Base-by-base conservation (phyloP, 2,888 invertebrate species). In the Calliopum simillimum region DNA sequence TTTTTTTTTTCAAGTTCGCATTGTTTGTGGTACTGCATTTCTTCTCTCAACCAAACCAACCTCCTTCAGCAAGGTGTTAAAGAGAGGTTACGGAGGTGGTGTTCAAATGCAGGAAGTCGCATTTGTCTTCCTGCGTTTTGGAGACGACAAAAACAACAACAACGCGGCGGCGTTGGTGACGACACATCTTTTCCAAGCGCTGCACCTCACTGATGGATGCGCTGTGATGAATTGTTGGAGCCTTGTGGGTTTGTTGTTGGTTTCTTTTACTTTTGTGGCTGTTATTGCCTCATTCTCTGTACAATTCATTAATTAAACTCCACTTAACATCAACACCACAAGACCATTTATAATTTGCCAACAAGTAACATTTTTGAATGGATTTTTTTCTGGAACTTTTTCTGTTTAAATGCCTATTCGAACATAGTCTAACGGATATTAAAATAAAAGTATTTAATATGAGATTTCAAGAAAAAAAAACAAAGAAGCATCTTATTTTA, bases 271-370 rank as follows among this genome's bases (percentile, higher is more conserved):
- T 62, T 21, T 43, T 44, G 33, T 44, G 14, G 47, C 23, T 19
- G 61, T 62, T 53, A 25, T 68, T 51, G 46, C 46, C 44, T 44
- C 61, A 74, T 72, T 23, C 44, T 19, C 58, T 58, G 78, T 76
- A 81, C 79, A 82, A 82, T 79, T 82, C 83, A 82, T 83, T 82
- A 82, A 82, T 82, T 82, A 82, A 82, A 82, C 79, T 79, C 80
- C 81, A 82, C 83, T 83, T 82, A 82, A 82, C 82, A 80, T 82
- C 83, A 83, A 81, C 82, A 83, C 80, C 83, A 80, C 82, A 82
- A 79, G 84, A 80, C 79, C 83, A 83, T 80, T 81, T 81, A 80
- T 80, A 81, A 33, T 67, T 56, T 49, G 3, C 33, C 49, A 58
- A 59, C 59, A 66, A 41, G 13, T 56, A 8, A 33, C n/a, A 25